These are phyloP conservation scores for Lochmaea crataegi DNA, from an alignment of 2,888 invertebrate species.

Conservation along the genomic window DNA sequence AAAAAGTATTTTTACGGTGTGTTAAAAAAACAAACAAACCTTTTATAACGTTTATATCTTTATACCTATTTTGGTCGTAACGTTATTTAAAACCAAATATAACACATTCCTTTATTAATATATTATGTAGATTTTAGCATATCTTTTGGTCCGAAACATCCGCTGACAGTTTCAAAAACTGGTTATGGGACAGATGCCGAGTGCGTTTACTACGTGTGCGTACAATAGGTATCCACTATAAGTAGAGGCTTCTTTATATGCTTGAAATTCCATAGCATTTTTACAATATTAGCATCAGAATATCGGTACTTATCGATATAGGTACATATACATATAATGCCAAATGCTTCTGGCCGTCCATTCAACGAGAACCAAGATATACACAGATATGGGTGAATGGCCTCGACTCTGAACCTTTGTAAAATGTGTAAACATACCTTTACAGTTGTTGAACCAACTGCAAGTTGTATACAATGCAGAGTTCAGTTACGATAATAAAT, in stretches of 20 bases:
- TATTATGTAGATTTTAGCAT: background rate
- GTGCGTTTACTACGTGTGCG: background rate
- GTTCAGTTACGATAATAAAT: background rate
- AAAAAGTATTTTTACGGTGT: background rate
- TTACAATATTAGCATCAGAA: background rate
- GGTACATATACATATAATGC: background rate
- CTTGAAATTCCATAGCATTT: background rate
- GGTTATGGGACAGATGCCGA: constrained; percentile 10
- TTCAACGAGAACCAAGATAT: constrained; percentile 22
- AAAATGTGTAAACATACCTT: constrained; percentile 19
- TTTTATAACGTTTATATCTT: background rate
- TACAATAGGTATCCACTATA: background rate
- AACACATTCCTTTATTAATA: constrained; percentile 7
- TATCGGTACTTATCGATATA: background rate
- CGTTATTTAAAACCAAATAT: background rate
- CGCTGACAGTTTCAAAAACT: constrained; percentile 14
- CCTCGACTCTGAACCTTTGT: constrained; percentile 14
- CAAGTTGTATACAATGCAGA: constrained; percentile 12
- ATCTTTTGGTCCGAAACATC: constrained; percentile 1
- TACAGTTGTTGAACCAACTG: constrained; percentile 26
- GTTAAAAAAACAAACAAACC: background rate
- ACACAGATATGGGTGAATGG: constrained; percentile 29
- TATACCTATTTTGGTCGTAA: background rate
- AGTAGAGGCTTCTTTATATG: background rate
- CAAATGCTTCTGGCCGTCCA: constrained; percentile 16